phyloP scores from a whole-genome alignment of 2,888 invertebrate species.

The Dioctria linearis region DNA sequence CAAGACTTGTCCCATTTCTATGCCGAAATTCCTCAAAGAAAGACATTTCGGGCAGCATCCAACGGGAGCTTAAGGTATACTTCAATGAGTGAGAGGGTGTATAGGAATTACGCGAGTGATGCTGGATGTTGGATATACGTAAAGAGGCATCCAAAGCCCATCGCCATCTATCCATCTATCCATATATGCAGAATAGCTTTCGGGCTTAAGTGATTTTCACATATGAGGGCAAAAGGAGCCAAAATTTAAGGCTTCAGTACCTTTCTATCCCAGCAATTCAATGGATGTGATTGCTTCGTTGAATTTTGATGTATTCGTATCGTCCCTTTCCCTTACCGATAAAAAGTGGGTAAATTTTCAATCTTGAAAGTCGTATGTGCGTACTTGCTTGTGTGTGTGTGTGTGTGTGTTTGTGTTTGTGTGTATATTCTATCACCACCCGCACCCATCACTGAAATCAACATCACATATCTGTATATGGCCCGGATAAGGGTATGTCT shows the following conservation, averaged over 20 bases:
- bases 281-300: constrained; percentile 50
- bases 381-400: neutral
- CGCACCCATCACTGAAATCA: constrained; percentile 10
- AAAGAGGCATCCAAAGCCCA: constrained; percentile 33
- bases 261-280: constrained; percentile 43
- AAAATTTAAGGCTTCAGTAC: constrained; percentile 50
- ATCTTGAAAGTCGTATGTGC: constrained; percentile 37
- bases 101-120: constrained; percentile 33
- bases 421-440: neutral
- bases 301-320: constrained; percentile 51
- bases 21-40: constrained; percentile 4
- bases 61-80: constrained; percentile 24
- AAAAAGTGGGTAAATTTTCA: constrained; percentile 28
- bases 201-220: constrained; percentile 51
- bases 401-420: neutral
- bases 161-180: constrained; percentile 45
- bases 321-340: neutral
- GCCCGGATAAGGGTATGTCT: constrained; percentile 41
- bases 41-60: constrained; percentile 49
- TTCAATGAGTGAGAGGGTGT: constrained; percentile 1
- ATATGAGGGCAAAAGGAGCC: constrained; percentile 41
- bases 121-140: neutral
- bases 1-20: neutral
- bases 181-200: constrained; percentile 51
- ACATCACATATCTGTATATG: constrained; percentile 18